phyloP scores from a whole-genome alignment of 2,888 invertebrate species.

The Mesorhabditis belari region DNA sequence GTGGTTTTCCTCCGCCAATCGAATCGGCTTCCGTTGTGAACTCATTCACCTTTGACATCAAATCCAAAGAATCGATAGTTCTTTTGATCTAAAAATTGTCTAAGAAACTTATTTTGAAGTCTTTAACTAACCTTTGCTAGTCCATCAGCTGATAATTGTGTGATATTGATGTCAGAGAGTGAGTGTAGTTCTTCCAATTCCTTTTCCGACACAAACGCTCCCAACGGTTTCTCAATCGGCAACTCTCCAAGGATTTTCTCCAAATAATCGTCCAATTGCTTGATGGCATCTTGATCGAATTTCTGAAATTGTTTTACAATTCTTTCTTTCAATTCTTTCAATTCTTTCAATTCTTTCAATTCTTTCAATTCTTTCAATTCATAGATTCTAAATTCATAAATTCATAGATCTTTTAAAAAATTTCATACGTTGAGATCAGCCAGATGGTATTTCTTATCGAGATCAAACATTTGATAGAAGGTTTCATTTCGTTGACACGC shows the following conservation, averaged over 20 bases:
- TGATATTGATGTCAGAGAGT: slow-evolving; percentile 25
- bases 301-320: slow-evolving; percentile 10
- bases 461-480: slow-evolving; percentile 42
- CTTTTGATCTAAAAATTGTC: slow-evolving; percentile 22
- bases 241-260: slow-evolving; percentile 17
- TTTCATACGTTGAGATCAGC: slow-evolving; percentile 24
- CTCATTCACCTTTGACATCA: slow-evolving; percentile 18
- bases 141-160: slow-evolving; percentile 20
- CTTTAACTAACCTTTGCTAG: slow-evolving; percentile 12
- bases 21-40: slow-evolving; percentile 24
- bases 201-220: slow-evolving; percentile 6
- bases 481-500: slow-evolving; percentile 45
- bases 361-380: too few relatives aligned
- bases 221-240: slow-evolving; percentile 18
- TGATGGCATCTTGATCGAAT: slow-evolving; percentile 24
- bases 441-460: slow-evolving; percentile 45
- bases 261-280: slow-evolving; percentile 20
- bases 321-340: too few relatives aligned
- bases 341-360: too few relatives aligned
- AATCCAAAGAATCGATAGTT: slow-evolving; percentile 28
- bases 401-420: not conserved
- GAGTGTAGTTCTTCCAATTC: slow-evolving; percentile 20
- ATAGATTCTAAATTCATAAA: not conserved
- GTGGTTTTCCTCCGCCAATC: slow-evolving; percentile 20
- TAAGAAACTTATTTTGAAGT: not conserved